Base-by-base conservation (phyloP, 2,888 invertebrate genomes). In the Xestia rhomboidea region DNA sequence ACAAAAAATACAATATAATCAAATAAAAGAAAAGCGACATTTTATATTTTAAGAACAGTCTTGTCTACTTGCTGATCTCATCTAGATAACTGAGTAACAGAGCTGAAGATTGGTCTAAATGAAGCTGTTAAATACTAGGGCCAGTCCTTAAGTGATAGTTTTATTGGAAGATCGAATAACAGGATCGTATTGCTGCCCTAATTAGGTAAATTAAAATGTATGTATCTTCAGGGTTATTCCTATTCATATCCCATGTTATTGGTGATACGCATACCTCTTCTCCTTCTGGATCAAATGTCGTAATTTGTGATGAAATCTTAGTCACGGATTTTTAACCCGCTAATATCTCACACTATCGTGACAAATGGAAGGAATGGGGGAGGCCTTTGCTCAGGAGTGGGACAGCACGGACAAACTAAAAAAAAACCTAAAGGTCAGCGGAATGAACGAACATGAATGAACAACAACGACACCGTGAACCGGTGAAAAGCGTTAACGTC, bases 141-240 rank as follows among this genome's bases (percentile, higher is more conserved):
- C 74, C 57, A 34, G 34, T 62, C 10, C 38, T 21, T 41, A 67
- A 10, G 68, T 69, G 38, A 66, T 69, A 64, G 69, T 66, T 74
- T 76, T 66, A 82, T 70, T 79, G 44, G 57, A 7, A 75, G 66
- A 82, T 87, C 66, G 38, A 67, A 75, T 87, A 68, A 63, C 87
- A 79, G 63, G 77, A 85, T 88, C 79, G 34, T 49, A 77, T 88
- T 81, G 68, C 85, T 69, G 84, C 27, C 79, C 84, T 81, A 88
- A 87, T 88, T 88, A 84, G 62, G 41, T 86, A 63, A 18, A 87
- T 88, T 81, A 76, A 86, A 82, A 88, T 84, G 60, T 69, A 88
- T 85, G 57, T 68, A 38, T 66, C 75, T 76, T 83, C 63, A 75
- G 69, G 82, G 82, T 62, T 85, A 57, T 51, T 44, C 5, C 15